Conservation (phyloP, 1,140 invertebrate species). For the Battus philenor region DNA sequence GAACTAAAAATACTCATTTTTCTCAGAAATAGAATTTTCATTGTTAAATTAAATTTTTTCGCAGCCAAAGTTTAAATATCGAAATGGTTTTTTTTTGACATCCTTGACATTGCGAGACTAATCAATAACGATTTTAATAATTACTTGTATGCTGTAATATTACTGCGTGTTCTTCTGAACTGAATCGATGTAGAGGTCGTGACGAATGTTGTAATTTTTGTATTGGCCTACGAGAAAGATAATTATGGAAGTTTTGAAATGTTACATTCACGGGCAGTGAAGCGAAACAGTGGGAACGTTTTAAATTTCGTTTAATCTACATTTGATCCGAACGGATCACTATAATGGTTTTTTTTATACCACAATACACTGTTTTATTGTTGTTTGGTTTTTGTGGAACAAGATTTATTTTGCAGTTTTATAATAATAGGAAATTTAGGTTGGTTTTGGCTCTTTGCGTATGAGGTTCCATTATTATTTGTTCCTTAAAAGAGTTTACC, state of each 20-base stretch:
- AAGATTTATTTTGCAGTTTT: slow-evolving; percentile 18
- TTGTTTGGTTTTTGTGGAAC: slow-evolving; percentile 27
- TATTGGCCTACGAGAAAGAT: slow-evolving; percentile 68
- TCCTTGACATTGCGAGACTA: background rate
- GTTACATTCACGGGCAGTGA: slow-evolving; percentile 53
- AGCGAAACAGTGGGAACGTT: slow-evolving; percentile 70
- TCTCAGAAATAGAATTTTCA: no score
- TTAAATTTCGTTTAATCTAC: slow-evolving; percentile 59
- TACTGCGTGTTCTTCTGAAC: slow-evolving; percentile 43
- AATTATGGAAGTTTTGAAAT: slow-evolving; percentile 62
- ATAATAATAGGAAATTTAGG: no score
- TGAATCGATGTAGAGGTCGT: slow-evolving; percentile 50
- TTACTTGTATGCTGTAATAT: slow-evolving; percentile 42
- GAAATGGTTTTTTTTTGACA: slow-evolving; percentile 12
- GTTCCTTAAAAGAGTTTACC: slow-evolving; percentile 1
- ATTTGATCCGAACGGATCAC: slow-evolving; percentile 61
- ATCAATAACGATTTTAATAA: slow-evolving; percentile 27
- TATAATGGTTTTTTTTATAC: slow-evolving; percentile 47
- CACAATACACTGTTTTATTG: slow-evolving; percentile 31
- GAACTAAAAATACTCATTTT: no score
- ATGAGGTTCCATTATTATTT: no score
- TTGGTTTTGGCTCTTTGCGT: no score
- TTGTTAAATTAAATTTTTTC: no score
- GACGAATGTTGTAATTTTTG: slow-evolving; percentile 68
- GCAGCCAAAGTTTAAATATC: no score